These are phyloP conservation scores for Novumbra hubbsi DNA, from an alignment of 2,797 vertebrate species.

Conservation along the genomic window DNA sequence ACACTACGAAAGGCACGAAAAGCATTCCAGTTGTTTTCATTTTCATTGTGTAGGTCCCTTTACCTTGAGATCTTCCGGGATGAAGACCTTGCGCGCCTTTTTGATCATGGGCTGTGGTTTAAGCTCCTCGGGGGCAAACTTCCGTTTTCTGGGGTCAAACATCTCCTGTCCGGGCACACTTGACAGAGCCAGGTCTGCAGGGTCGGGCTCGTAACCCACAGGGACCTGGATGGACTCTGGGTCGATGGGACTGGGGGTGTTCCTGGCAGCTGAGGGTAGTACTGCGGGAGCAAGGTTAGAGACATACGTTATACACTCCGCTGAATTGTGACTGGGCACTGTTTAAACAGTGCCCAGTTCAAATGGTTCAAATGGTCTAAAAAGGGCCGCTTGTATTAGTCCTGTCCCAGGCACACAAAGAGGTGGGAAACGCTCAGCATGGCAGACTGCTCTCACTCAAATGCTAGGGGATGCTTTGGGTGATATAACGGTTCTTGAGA, in stretches of 20 bases:
- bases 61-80: constrained; percentile 97
- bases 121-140: constrained; percentile 93
- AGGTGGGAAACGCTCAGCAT: no score
- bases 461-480: not conserved
- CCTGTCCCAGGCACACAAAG: no score
- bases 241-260: constrained; percentile 94
- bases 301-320: not conserved
- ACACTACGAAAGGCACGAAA: not conserved
- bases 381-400: no score
- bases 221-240: constrained; percentile 95
- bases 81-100: constrained; percentile 96
- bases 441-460: not conserved
- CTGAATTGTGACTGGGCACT: not conserved
- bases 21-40: not conserved
- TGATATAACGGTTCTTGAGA: not conserved
- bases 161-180: constrained; percentile 96
- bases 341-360: no score
- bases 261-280: constrained; percentile 78
- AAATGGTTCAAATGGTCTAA: no score
- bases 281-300: constrained; percentile 58
- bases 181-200: constrained; percentile 93
- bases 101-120: constrained; percentile 99
- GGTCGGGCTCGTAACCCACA: constrained; percentile 90
- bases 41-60: not conserved
- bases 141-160: constrained; percentile 96